Evolutionary conservation across 2,113 vertebrate genomes (phyloP).

Genomic region (Collichthys lucidus): DNA sequence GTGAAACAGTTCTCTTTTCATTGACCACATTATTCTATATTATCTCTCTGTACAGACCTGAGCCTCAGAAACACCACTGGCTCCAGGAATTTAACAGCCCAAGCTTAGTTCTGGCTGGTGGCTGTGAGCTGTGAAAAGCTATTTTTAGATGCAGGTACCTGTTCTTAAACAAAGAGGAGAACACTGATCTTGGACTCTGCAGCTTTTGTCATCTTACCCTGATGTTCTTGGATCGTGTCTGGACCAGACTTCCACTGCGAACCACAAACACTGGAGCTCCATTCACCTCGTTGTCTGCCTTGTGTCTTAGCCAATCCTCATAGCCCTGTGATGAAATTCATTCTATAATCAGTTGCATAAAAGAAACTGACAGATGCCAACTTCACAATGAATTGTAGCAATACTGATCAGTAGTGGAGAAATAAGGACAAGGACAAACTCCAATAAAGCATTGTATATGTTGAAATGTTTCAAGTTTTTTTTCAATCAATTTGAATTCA

Average conservation of each 20-base stretch:
- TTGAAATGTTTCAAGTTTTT: background rate
- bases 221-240: constrained; percentile 98
- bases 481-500: background rate
- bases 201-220: constrained; percentile 82
- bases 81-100: constrained; percentile 21
- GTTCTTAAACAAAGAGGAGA: background rate
- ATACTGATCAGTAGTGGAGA: background rate
- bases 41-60: background rate
- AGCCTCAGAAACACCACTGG: constrained; percentile 7
- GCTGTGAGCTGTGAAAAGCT: background rate
- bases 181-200: background rate
- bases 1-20: background rate
- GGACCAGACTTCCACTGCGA: constrained; percentile 97
- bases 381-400: background rate
- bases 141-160: background rate
- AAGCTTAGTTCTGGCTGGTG: background rate
- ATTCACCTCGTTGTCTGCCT: constrained; percentile 98
- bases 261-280: constrained; percentile 97
- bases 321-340: constrained; percentile 87
- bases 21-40: background rate
- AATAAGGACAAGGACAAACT: too few relatives aligned
- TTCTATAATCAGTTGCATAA: background rate
- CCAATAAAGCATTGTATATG: background rate
- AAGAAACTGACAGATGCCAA: background rate
- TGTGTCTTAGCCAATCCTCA: constrained; percentile 98